phyloP scores from a whole-genome alignment of 2,797 vertebrate species.

The Parotocinclus haroldoi region DNA sequence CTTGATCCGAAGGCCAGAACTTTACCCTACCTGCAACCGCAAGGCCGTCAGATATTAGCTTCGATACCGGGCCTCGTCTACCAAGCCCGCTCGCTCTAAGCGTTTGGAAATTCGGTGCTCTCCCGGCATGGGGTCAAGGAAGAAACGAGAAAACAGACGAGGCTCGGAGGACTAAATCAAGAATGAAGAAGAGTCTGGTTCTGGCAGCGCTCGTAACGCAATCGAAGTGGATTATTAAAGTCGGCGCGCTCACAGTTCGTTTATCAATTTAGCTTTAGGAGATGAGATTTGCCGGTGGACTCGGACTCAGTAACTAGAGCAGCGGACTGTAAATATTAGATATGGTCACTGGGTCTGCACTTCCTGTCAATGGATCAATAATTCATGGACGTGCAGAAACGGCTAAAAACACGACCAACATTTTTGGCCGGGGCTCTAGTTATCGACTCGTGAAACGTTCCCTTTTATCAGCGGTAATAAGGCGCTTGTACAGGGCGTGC shows the following conservation, averaged over 20 bases:
- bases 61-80: too few species aligned
- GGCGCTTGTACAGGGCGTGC: too few species aligned
- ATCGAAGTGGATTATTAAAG: conserved; percentile 36
- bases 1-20: too few species aligned
- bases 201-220: conserved; percentile 25
- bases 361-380: neutral
- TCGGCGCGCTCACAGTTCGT: conserved; percentile 33
- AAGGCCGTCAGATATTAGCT: too few species aligned
- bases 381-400: neutral
- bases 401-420: too few species aligned
- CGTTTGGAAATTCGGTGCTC: too few species aligned
- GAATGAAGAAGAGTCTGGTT: conserved; percentile 21
- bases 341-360: neutral
- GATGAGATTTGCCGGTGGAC: conserved; percentile 26
- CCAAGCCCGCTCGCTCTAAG: too few species aligned
- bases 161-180: neutral
- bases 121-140: neutral
- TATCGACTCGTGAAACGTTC: too few species aligned
- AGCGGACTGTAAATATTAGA: neutral
- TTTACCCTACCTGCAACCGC: too few species aligned
- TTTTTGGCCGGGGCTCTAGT: too few species aligned
- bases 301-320: neutral
- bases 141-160: neutral
- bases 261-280: conserved; percentile 70
- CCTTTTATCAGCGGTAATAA: too few species aligned